Conservation (phyloP, 37 sponge, comb jelly and placozoan genomes). For the Agelas oroides region DNA sequence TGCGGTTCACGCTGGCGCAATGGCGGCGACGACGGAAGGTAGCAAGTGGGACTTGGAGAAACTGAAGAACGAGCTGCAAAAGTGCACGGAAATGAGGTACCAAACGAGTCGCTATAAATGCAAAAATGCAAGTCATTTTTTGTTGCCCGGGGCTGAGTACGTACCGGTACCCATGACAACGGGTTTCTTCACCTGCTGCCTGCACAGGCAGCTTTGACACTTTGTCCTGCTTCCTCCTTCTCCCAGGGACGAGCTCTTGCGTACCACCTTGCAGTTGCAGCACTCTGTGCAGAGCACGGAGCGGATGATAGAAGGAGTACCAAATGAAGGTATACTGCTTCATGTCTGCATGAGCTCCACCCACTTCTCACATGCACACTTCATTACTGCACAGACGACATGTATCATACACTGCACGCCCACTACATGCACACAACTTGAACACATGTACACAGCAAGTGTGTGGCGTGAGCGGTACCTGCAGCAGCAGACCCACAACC, state of each 20-base stretch:
- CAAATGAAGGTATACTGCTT: constrained; percentile 14
- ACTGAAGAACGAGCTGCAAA: constrained; percentile 4
- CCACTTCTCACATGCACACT: no score
- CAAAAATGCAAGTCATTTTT: background rate
- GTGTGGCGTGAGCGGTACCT: constrained; percentile 17
- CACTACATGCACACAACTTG: no score
- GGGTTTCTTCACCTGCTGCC: background rate
- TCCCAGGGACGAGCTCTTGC: constrained; percentile 15
- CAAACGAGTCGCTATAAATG: background rate
- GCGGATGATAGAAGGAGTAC: background rate
- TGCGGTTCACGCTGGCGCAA: no score
- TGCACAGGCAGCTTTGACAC: no score
- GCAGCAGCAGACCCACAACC: constrained; percentile 21
- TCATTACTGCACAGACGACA: no score
- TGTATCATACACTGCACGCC: no score
- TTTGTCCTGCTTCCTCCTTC: background rate
- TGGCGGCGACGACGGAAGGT: no score
- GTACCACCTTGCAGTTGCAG: background rate
- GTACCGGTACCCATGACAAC: background rate
- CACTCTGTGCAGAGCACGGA: constrained; percentile 3
- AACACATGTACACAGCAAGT: background rate
- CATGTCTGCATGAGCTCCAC: no score
- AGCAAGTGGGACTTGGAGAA: constrained; percentile 4
- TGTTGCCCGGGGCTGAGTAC: background rate
- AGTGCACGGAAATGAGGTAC: constrained; percentile 10